Evolutionary conservation across 2,888 invertebrate species (phyloP).

Genomic region (Physocephala rufipes): DNA sequence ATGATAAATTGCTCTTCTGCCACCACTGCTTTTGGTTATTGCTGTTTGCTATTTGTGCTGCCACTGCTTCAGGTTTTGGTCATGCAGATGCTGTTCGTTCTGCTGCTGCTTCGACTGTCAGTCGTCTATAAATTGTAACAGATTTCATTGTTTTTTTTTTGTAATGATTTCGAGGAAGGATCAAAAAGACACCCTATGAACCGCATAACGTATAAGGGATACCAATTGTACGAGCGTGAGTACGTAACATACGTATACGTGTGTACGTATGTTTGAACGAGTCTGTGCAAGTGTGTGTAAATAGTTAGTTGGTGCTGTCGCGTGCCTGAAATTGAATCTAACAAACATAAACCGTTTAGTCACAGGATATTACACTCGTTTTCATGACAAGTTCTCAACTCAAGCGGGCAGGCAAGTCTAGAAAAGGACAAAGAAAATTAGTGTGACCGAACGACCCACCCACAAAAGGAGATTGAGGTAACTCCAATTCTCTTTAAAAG

Average conservation of each 20-base stretch:
- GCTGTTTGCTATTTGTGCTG: neutral
- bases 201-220: constrained; percentile 38
- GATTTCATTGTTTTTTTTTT: no score
- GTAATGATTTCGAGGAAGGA: constrained; percentile 35
- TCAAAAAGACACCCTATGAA: constrained; percentile 52
- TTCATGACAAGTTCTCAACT: constrained; percentile 54
- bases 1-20: constrained; percentile 57
- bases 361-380: constrained; percentile 66
- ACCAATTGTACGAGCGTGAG: constrained; percentile 29
- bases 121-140: constrained; percentile 56
- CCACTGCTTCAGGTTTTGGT: neutral
- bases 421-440: neutral
- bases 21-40: constrained; percentile 4
- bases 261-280: constrained; percentile 29
- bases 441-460: neutral
- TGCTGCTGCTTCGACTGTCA: constrained; percentile 41
- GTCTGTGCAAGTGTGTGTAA: constrained; percentile 8
- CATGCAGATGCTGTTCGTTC: neutral
- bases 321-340: constrained; percentile 60
- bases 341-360: constrained; percentile 67
- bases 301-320: constrained; percentile 32
- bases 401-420: neutral
- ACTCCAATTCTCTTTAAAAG: constrained; percentile 23
- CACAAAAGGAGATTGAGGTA: constrained; percentile 19
- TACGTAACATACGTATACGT: constrained; percentile 16